Conservation (phyloP, 2,888 invertebrate genomes). For the Teinopalpus imperialis region DNA sequence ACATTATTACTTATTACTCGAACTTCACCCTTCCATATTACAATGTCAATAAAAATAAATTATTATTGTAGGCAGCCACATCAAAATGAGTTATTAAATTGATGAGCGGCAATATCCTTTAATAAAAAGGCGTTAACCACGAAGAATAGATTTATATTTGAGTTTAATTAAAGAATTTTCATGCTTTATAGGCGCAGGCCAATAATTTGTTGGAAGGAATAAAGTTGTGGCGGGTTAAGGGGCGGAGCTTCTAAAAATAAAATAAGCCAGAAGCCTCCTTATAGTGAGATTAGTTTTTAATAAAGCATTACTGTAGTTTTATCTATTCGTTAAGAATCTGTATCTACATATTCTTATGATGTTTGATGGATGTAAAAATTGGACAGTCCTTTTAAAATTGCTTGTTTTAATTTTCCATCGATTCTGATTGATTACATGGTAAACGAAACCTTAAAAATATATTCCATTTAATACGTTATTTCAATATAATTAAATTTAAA, state of each 20-base stretch:
- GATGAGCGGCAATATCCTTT: slow-evolving; percentile 68
- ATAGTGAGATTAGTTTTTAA: slow-evolving; percentile 13
- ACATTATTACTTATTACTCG: slow-evolving; percentile 16
- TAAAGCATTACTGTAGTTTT: too few species aligned
- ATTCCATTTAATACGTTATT: too few species aligned
- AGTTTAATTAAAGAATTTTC: slow-evolving; percentile 75
- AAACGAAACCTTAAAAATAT: too few species aligned
- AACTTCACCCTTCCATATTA: slow-evolving; percentile 24
- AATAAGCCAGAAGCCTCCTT: slow-evolving; percentile 13
- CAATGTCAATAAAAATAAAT: slow-evolving; percentile 44
- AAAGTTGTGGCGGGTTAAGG: slow-evolving; percentile 30
- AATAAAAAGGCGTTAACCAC: slow-evolving; percentile 68
- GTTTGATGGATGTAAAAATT: too few species aligned
- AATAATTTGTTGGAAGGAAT: slow-evolving; percentile 43
- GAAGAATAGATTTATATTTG: slow-evolving; percentile 65
- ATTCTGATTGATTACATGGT: too few species aligned
- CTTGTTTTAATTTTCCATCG: too few species aligned
- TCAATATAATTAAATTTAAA: too few species aligned
- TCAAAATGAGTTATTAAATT: slow-evolving; percentile 65
- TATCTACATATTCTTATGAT: too few species aligned
- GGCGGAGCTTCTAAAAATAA: slow-evolving; percentile 31
- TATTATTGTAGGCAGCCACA: slow-evolving; percentile 46
- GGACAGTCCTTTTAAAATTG: too few species aligned
- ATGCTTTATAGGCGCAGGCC: slow-evolving; percentile 63
- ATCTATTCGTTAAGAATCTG: too few species aligned